These are phyloP conservation scores for Lophotis ruficrista DNA, from an alignment of 2,113 vertebrate genomes.

Conservation along the genomic window DNA sequence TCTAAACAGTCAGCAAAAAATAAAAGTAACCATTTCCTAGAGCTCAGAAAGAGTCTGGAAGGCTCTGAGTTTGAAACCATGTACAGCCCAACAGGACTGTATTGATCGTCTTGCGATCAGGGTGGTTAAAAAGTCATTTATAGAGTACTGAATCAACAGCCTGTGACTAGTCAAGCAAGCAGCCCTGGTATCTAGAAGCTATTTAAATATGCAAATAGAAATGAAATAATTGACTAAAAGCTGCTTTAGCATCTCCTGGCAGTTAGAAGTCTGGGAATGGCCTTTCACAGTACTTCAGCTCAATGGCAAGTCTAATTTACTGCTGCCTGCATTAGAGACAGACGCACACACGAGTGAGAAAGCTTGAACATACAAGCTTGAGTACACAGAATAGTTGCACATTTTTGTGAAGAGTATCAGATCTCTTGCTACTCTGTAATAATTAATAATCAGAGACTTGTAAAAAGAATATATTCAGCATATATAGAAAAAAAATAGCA, in stretches of 20 bases:
- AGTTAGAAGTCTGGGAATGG: background rate
- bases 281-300: background rate
- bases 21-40: background rate
- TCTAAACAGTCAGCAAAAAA: background rate
- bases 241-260: background rate
- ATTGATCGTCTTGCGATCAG: background rate
- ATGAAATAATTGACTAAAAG: background rate
- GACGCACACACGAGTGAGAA: background rate
- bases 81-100: background rate
- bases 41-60: background rate
- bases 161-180: background rate
- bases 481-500: background rate
- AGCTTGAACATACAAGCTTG: background rate
- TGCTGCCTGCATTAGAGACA: background rate
- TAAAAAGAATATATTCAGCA: background rate
- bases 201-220: background rate
- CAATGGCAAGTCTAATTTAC: background rate
- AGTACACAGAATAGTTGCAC: background rate
- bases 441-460: background rate
- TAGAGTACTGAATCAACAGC: background rate
- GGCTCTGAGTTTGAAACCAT: rapidly evolving
- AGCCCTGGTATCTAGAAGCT: background rate
- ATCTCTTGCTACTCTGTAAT: background rate
- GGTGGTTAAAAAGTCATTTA: background rate
- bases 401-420: background rate